phyloP scores from a whole-genome alignment of 2,797 vertebrate species.

The Halcyon leucocephala region DNA sequence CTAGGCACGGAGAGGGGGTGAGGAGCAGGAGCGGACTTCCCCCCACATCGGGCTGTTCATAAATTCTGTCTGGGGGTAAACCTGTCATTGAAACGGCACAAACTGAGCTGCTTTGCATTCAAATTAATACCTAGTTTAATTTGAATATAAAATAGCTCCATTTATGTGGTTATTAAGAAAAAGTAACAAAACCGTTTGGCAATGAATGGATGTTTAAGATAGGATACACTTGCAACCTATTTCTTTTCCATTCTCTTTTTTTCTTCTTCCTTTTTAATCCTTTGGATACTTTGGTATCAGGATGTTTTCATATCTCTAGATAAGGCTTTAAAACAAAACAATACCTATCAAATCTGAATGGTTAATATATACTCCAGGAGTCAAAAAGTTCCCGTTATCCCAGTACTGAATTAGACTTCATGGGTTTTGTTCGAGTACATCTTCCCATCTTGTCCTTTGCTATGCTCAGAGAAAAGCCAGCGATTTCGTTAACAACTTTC shows the following conservation, averaged over 20 bases:
- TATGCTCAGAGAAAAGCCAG: conserved; percentile 43
- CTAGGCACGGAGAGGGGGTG: conserved; percentile 54
- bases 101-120: conserved; percentile 83
- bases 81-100: conserved; percentile 76
- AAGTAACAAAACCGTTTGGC: conserved; percentile 75
- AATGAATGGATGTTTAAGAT: conserved; percentile 80
- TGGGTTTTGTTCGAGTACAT: conserved; percentile 33
- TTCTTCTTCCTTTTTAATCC: conserved; percentile 62
- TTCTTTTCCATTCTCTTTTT: not conserved
- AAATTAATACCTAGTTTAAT: conserved; percentile 85
- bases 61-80: conserved; percentile 75
- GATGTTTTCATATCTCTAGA: conserved; percentile 69
- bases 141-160: conserved; percentile 85
- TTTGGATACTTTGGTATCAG: conserved; percentile 62
- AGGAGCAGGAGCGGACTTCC: conserved; percentile 45
- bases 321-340: conserved; percentile 65
- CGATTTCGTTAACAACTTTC: conserved; percentile 51
- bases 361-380: conserved; percentile 57
- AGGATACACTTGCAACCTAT: conserved; percentile 73
- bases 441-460: conserved; percentile 64
- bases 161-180: conserved; percentile 76
- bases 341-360: conserved; percentile 50
- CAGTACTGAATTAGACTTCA: conserved; percentile 49
- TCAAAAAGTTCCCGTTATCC: conserved; percentile 59
- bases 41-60: conserved; percentile 61